phyloP scores from a whole-genome alignment of 2,113 vertebrate genomes.

The Gavia stellata region DNA sequence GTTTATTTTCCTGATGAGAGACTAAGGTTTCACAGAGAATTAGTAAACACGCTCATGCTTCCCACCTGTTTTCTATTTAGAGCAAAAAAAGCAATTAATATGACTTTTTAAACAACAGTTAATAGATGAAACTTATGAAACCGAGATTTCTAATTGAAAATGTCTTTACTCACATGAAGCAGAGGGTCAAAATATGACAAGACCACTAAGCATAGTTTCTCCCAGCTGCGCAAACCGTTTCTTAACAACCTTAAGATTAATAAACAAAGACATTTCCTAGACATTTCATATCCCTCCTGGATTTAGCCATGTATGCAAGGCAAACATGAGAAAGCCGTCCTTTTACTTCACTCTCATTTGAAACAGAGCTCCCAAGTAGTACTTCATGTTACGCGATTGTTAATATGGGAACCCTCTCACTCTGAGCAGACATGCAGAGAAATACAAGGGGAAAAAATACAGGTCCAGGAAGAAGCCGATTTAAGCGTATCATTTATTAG shows the following conservation, averaged over 20 bases:
- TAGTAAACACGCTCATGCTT: background rate
- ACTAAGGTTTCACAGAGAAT: background rate
- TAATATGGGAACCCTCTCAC: background rate
- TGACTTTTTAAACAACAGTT: background rate
- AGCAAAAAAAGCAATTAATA: background rate
- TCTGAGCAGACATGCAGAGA: background rate
- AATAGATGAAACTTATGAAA: background rate
- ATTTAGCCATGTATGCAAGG: background rate
- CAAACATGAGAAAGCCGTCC: background rate
- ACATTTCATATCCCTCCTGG: background rate
- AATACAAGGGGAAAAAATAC: background rate
- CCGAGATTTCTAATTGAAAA: background rate
- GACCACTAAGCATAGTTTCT: background rate
- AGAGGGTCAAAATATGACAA: background rate
- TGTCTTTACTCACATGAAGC: background rate
- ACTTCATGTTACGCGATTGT: accelerated
- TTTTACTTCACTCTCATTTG: background rate
- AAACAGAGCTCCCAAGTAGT: background rate
- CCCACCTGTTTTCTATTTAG: conserved; percentile 43
- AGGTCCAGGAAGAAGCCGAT: background rate
- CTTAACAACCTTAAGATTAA: background rate
- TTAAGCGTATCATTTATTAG: background rate
- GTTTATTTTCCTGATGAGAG: background rate
- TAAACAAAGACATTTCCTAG: background rate
- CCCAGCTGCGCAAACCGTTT: conserved; percentile 1